Base-by-base conservation (phyloP, 1,140 invertebrate genomes). In the Papilio helenus region DNA sequence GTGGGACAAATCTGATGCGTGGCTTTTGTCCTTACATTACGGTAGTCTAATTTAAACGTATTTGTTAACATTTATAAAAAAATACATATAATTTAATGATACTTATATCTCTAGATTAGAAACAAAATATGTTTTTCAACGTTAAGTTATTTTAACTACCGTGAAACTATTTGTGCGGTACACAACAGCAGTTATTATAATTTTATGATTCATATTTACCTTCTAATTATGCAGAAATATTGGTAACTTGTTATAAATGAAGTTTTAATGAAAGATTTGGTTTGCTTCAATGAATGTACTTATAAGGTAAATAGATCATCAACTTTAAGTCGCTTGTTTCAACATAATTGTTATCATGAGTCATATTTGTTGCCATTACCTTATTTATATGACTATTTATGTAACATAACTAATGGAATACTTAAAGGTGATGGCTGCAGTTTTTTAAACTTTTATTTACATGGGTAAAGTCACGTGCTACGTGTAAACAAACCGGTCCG, bases 401-500 rank as follows among this genome's bases (percentile, higher is more conserved):
- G 55, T 77, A 77, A 77, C 55, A 44, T 44, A 26, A 65, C 55
- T 65, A 74, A 10, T 23, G 16, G 16, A 76, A 58, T 34, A 23
- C 34, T 23, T 20, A 77, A 77, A 61, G n/a, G 18, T 14, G 29
- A 61, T 76, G 76, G 18, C 34, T 26, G 18, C 18, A n/a, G 55
- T 80, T 76, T 65, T 39, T 80, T 74, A 73, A 80, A 74, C 73
- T 72, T 81, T 84, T 90, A 87, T 89, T 87, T 88, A 87, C 85
- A 82, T 80, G 79, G 78, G 72, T 55, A 74, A 81, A 77, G 86
- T 92, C 92, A 94, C 92, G 92, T 94, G 92, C 88, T 81, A 68
- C 80, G 85, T 89, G 91, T 94, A 94, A 93, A 94, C 91, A 94
- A 93, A 94, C 92, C 90, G 92, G 90, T 93, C 86, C 79, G 72